Evolutionary conservation across 2,797 vertebrate species (phyloP).

Genomic region (Chaenodraco wilsoni): DNA sequence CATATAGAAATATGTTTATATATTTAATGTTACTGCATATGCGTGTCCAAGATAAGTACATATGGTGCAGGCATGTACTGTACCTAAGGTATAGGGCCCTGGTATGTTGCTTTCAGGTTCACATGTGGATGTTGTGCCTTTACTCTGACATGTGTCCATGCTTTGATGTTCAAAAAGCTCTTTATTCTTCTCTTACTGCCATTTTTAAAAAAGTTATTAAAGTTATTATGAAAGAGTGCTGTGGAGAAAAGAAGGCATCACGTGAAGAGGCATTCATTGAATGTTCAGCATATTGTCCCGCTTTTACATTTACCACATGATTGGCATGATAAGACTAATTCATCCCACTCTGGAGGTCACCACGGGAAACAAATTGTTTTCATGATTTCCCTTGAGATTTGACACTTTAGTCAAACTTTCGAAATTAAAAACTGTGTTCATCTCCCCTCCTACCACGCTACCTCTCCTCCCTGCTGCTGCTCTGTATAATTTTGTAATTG

Average conservation of each 20-base stretch:
- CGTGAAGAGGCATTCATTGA: neutral
- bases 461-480: slow-evolving; percentile 6
- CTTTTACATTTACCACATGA: slow-evolving; percentile 18
- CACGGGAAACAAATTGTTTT: slow-evolving; percentile 22
- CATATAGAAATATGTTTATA: too few relatives aligned
- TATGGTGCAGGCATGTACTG: too few relatives aligned
- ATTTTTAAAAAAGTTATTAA: too few relatives aligned
- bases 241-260: neutral
- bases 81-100: too few relatives aligned
- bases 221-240: too few relatives aligned
- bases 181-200: too few relatives aligned
- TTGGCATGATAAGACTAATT: slow-evolving; percentile 33
- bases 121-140: too few relatives aligned
- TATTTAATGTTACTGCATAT: too few relatives aligned
- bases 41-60: too few relatives aligned
- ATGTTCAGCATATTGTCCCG: neutral
- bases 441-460: neutral
- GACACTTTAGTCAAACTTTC: slow-evolving; percentile 12
- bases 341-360: neutral
- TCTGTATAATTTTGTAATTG: slow-evolving; percentile 49
- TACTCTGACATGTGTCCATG: too few relatives aligned
- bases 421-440: slow-evolving; percentile 21
- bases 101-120: too few relatives aligned
- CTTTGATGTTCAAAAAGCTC: too few relatives aligned
- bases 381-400: slow-evolving; percentile 35